Evolutionary conservation across 30 jellyfish, hydroid and myxozoan species (phyloP).

Genomic region (Turritopsis rubra): DNA sequence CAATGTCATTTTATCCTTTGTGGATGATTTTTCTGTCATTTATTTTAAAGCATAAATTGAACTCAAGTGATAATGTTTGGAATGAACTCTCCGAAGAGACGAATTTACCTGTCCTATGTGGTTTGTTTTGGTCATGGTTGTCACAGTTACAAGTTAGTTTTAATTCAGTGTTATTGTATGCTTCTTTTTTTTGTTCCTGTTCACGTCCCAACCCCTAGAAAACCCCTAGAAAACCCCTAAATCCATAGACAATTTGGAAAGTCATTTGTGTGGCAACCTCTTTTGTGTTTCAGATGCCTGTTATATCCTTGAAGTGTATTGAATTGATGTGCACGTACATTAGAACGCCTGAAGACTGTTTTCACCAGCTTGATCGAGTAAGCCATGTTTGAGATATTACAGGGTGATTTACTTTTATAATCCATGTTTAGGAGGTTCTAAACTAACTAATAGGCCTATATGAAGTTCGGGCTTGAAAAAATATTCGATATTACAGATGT

Average conservation of each 20-base stretch:
- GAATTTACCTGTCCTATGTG: constrained; percentile 33
- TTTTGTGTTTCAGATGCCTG: constrained; percentile 6
- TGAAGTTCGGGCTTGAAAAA: too few relatives aligned
- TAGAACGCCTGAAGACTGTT: not conserved
- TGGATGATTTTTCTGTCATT: not conserved
- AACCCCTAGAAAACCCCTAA: not conserved
- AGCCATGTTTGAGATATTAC: not conserved
- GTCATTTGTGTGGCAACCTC: too few relatives aligned
- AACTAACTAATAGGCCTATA: too few relatives aligned
- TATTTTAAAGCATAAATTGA: constrained; percentile 38
- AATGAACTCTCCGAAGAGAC: constrained; percentile 33
- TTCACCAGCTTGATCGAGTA: not conserved
- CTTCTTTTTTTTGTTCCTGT: too few relatives aligned
- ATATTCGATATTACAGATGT: too few relatives aligned
- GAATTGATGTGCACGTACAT: not conserved
- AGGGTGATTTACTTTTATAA: not conserved
- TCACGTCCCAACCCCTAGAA: too few relatives aligned
- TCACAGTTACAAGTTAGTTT: constrained; percentile 54
- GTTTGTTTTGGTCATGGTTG: constrained; percentile 75
- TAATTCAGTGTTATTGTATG: too few relatives aligned
- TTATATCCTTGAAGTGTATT: not conserved
- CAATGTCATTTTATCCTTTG: too few relatives aligned
- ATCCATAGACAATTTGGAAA: too few relatives aligned
- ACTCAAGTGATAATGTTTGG: constrained; percentile 41
- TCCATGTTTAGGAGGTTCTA: too few relatives aligned